These are phyloP conservation scores for Hirudinaria manillensis DNA, from an alignment of 2,888 invertebrate species.

Conservation along the genomic window DNA sequence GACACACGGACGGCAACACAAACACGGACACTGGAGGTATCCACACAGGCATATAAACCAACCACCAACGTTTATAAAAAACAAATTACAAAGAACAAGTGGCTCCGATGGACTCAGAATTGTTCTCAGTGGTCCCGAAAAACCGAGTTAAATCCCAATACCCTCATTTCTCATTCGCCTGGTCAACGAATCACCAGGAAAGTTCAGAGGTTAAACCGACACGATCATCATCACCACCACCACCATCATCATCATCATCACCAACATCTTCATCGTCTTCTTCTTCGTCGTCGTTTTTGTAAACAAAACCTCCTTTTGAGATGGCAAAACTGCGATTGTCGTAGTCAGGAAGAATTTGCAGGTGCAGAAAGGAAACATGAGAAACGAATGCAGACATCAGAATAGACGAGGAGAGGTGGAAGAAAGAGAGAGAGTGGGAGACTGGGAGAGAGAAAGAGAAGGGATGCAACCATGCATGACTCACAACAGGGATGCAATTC, in stretches of 20 bases:
- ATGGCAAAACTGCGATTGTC: neutral
- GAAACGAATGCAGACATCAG: neutral
- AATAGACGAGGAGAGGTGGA: neutral
- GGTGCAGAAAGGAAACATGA: neutral
- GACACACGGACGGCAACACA: no score
- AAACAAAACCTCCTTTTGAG: neutral
- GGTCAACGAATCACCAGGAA: no score
- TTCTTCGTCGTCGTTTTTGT: neutral
- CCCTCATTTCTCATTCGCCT: no score
- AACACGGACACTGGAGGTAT: no score
- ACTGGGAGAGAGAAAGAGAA: neutral
- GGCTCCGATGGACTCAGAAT: no score
- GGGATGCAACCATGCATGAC: neutral
- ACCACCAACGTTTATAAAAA: no score
- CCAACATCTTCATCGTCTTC: neutral
- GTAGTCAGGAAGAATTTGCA: neutral
- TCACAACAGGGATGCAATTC: no score
- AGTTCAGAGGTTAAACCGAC: no score
- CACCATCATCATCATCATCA: constrained; percentile 10
- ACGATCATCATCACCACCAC: neutral
- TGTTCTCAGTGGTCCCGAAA: no score
- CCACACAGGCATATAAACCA: no score
- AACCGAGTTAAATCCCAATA: no score
- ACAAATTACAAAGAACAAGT: no score
- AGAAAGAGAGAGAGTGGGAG: neutral